Evolutionary conservation across 2,888 invertebrate genomes (phyloP).

Genomic region (Nemoura dubitans): DNA sequence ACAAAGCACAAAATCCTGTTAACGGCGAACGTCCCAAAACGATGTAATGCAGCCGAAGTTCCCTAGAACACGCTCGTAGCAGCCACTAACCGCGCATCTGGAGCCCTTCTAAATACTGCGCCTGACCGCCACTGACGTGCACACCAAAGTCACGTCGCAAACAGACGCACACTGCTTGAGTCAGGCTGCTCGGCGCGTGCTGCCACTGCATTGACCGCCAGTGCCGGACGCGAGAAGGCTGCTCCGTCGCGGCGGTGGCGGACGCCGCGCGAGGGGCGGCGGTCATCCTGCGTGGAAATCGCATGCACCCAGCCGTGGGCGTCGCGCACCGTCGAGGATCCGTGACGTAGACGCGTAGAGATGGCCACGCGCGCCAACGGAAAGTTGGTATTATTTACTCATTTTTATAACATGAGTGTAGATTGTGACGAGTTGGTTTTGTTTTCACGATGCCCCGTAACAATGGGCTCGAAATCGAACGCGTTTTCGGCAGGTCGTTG

Average conservation of each 20-base stretch:
- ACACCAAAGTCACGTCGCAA: not conserved
- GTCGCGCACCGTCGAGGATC: conserved; percentile 28
- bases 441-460: not conserved
- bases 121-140: no score
- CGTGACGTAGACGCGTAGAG: conserved; percentile 54
- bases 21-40: not conserved
- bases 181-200: not conserved
- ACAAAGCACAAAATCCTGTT: not conserved
- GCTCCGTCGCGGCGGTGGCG: not conserved
- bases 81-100: no score
- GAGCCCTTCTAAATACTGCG: no score
- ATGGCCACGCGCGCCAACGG: conserved; percentile 51
- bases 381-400: conserved; percentile 40
- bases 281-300: conserved; percentile 31
- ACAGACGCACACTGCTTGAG: not conserved
- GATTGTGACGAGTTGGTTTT: not conserved
- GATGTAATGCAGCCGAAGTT: no score
- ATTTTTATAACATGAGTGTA: conserved; percentile 20
- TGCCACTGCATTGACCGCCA: not conserved
- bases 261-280: conserved; percentile 31
- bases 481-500: not conserved
- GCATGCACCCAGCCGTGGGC: conserved; percentile 29
- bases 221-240: not conserved
- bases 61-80: no score
- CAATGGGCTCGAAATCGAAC: not conserved